Conservation (phyloP, 2,113 vertebrate species). For the Geococcyx californianus region DNA sequence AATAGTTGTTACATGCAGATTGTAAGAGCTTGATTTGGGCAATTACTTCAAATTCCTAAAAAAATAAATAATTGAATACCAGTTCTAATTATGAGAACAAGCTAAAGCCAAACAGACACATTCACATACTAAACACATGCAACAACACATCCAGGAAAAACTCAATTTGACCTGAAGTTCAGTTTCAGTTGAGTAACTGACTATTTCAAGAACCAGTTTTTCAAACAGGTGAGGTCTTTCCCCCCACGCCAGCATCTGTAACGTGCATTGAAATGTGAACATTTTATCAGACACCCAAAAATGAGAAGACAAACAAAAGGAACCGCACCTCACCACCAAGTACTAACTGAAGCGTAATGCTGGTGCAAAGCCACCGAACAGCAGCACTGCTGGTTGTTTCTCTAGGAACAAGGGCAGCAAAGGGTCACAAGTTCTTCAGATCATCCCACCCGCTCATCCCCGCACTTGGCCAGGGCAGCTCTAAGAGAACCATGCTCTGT, state of each 20-base stretch:
- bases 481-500: not conserved
- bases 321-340: not conserved
- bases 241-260: not conserved
- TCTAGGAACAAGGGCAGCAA: not conserved
- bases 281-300: not conserved
- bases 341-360: not conserved
- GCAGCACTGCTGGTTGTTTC: not conserved
- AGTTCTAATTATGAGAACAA: not conserved
- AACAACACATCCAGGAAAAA: not conserved
- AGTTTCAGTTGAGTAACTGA: not conserved
- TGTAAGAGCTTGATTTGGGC: slow-evolving; percentile 95
- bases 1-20: slow-evolving; percentile 94
- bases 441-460: not conserved
- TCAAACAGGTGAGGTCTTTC: not conserved
- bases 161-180: not conserved
- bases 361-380: rapidly evolving
- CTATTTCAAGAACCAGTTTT: not conserved
- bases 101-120: not conserved
- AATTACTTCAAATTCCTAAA: slow-evolving; percentile 94
- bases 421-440: not conserved
- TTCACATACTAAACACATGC: not conserved
- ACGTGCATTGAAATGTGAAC: not conserved
- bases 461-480: not conserved
- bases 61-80: not conserved
- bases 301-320: not conserved